phyloP scores from a whole-genome alignment of 1,140 invertebrate species.

The Drosophila funebris region DNA sequence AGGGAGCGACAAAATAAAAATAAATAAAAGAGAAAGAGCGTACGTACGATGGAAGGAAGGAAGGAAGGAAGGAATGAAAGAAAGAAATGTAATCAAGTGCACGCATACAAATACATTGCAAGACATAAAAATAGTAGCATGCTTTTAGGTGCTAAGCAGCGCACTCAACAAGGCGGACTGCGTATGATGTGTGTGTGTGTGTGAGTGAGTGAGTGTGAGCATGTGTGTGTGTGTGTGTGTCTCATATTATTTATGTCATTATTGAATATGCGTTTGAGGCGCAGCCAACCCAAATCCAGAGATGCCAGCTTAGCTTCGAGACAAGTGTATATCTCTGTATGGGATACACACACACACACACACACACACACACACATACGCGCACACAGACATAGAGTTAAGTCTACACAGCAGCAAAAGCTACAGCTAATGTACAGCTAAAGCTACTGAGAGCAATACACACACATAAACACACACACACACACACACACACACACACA shows the following conservation, averaged over 20 bases:
- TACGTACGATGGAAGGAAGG: not conserved
- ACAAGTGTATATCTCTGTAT: slow-evolving; percentile 58
- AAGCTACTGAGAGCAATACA: slow-evolving; percentile 21
- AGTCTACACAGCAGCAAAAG: slow-evolving; percentile 7
- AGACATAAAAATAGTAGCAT: slow-evolving; percentile 63
- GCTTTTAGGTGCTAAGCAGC: slow-evolving; percentile 82
- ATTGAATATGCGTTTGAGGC: slow-evolving; percentile 80
- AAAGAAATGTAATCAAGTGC: slow-evolving; percentile 73
- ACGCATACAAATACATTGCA: slow-evolving; percentile 37
- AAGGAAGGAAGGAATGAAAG: slow-evolving; percentile 5
- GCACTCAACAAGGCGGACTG: slow-evolving; percentile 37
- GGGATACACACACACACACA: slow-evolving; percentile 37
- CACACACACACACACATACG: slow-evolving; percentile 12
- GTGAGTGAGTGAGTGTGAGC: slow-evolving; percentile 22
- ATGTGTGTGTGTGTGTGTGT: slow-evolving; percentile 23
- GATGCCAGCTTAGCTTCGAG: slow-evolving; percentile 49
- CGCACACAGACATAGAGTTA: not conserved
- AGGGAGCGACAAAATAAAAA: slow-evolving; percentile 35
- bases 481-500: slow-evolving; percentile 21
- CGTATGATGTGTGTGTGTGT: not conserved
- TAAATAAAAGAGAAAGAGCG: slow-evolving; percentile 13
- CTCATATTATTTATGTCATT: slow-evolving; percentile 72
- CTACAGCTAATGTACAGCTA: slow-evolving; percentile 57
- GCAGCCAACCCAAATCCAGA: slow-evolving; percentile 56
- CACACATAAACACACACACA: slow-evolving; percentile 26